phyloP scores from a whole-genome alignment of 2,888 invertebrate species.

The Pachymerium ferrugineum region DNA sequence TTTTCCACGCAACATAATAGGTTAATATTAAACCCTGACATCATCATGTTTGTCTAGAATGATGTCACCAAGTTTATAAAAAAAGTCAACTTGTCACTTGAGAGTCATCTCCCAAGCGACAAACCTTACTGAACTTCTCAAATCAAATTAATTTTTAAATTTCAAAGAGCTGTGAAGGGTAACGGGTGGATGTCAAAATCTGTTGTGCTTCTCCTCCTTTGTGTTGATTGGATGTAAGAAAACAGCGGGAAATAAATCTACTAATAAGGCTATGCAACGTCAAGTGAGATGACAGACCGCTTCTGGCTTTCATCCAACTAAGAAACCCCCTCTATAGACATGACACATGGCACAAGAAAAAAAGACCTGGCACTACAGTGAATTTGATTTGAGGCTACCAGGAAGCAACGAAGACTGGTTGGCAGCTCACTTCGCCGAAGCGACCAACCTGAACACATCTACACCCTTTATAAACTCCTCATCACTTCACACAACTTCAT shows the following conservation, averaged over 20 bases:
- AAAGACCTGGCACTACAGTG: neutral
- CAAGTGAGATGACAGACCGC: neutral
- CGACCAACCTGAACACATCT: neutral
- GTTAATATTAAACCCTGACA: neutral
- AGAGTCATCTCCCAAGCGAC: neutral
- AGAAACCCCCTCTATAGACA: neutral
- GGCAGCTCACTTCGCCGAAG: constrained; percentile 20
- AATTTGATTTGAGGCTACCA: constrained; percentile 18
- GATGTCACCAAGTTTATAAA: neutral
- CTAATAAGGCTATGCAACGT: constrained; percentile 8
- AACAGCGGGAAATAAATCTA: constrained; percentile 16
- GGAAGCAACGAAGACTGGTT: neutral
- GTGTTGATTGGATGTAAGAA: neutral
- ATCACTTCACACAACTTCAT: neutral
- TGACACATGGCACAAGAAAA: neutral
- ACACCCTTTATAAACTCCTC: constrained; percentile 18
- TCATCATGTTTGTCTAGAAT: neutral
- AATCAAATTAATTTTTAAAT: too few relatives aligned
- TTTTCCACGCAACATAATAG: too few relatives aligned
- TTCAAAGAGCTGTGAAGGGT: too few relatives aligned
- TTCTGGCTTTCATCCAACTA: neutral
- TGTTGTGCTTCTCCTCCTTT: neutral
- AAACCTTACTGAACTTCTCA: neutral
- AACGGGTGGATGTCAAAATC: too few relatives aligned
- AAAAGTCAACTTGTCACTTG: neutral